These are phyloP conservation scores for Halocynthia aurantium DNA, from an alignment of 23 tunicate species.

Conservation along the genomic window DNA sequence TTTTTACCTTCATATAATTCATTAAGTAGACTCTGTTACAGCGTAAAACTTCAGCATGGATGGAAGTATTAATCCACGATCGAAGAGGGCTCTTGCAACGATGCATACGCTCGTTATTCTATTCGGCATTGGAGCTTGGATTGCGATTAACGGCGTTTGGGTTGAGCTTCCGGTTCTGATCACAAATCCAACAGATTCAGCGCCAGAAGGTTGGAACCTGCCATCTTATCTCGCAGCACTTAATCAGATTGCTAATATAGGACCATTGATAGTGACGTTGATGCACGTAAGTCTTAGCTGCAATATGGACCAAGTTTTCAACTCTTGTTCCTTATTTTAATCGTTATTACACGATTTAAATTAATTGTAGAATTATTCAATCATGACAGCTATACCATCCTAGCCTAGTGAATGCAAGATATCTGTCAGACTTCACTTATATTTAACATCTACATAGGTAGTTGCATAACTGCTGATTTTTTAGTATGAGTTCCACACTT, in stretches of 20 bases:
- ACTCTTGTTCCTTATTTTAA: constrained; percentile 2
- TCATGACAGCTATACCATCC: too few species aligned
- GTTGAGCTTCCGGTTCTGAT: constrained; percentile 81
- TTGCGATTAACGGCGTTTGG: constrained; percentile 89
- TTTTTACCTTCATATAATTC: too few species aligned
- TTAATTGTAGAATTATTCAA: neutral
- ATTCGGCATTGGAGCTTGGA: constrained; percentile 90
- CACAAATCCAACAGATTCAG: neutral
- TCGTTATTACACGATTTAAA: neutral
- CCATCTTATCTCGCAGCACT: constrained; percentile 70
- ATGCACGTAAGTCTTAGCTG: constrained; percentile 42
- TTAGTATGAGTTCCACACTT: too few species aligned
- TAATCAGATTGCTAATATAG: constrained; percentile 67
- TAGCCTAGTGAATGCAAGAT: too few species aligned
- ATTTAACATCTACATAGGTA: too few species aligned
- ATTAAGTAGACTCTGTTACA: too few species aligned
- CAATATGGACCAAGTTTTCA: neutral
- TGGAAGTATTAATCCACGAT: too few species aligned
- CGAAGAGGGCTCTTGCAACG: too few species aligned
- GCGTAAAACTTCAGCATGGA: too few species aligned
- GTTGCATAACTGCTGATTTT: too few species aligned
- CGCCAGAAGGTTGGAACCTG: constrained; percentile 67
- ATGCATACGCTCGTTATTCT: constrained; percentile 50
- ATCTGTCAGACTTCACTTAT: too few species aligned
- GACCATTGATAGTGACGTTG: constrained; percentile 63